A percentile compares a stretch with the other conserved stretches of the same genome.
phyloP scores from a whole-genome alignment of 1,140 invertebrate species.

The Drosophila arizonae region DNA sequence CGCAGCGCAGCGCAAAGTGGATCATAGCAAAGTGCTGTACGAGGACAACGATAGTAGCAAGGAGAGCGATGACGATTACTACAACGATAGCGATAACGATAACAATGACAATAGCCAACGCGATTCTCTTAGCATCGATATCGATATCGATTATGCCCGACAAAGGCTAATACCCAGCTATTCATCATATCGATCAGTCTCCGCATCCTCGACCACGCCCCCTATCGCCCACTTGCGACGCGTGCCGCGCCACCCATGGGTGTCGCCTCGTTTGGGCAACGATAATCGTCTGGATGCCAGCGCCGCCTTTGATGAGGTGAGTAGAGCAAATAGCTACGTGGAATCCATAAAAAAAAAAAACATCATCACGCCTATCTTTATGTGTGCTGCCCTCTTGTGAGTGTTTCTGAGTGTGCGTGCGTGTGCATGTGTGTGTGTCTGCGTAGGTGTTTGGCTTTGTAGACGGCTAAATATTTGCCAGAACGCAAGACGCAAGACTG shows the following conservation, averaged over 20 bases:
- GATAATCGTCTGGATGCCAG: constrained; percentile 44
- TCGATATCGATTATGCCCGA: constrained; percentile 25
- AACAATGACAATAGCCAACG: constrained; percentile 20
- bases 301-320: constrained; percentile 53
- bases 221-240: constrained; percentile 17
- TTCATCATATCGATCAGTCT: not conserved
- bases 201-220: not conserved
- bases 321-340: constrained; percentile 40
- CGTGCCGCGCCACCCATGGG: constrained; percentile 46
- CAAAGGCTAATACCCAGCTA: not conserved
- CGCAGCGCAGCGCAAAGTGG: not conserved
- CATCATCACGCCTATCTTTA: constrained; percentile 23
- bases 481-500: not conserved
- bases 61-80: constrained; percentile 22
- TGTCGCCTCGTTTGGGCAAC: constrained; percentile 20
- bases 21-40: constrained; percentile 12
- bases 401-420: not conserved
- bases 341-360: constrained; percentile 52
- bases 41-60: constrained; percentile 5
- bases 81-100: constrained; percentile 12
- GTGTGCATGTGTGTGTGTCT: not conserved
- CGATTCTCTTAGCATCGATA: constrained; percentile 19
- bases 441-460: not conserved
- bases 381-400: constrained; percentile 1
- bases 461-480: constrained; percentile 40